Evolutionary conservation across 1,140 invertebrate species (phyloP), one percentile per base, ranked within the genome.

Genomic region (Saccostrea glomerata): DNA sequence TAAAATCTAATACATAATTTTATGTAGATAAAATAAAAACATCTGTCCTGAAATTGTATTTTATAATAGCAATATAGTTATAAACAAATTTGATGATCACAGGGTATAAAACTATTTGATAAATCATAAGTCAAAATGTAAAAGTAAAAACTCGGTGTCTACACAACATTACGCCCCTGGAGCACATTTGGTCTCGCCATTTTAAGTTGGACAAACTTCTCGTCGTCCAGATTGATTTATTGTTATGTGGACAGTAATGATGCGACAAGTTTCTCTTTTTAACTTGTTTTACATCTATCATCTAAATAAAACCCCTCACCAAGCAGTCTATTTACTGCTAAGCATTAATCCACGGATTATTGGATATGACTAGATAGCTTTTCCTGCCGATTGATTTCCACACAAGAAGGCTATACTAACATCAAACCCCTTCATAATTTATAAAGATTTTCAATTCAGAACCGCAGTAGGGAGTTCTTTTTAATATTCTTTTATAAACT

Each of bases 401-500:
- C 70, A 77, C 30, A 77, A 77, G 23, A 77, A 11, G 15, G 13
- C 70, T 77, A 77, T 36, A 77, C 70, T 25, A 77, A 77, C 70
- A 77, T 77, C 70, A 77, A 77, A 84, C 82, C 54, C 82, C 82
- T 55, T 55, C 40, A 56, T 84, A 84, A 84, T 84, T 84, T 84
- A 84, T 84, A 84, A 84, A 84, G 54, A 84, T 55, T 84, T 84
- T 56, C 54, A 84, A 54, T 84, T 55, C 82, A 54, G 40, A 20
- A 20, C 20, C 82, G 17, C 82, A 54, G 82, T 40, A 40, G 40
- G 82, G 54, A 84, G 54, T n/a, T 55, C 36, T n/a, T 23, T 54
- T 84, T 55, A 84, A 84, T 84, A 84, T 84, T 84, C 82, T 84
- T 84, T 84, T 84, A 84, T 84, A 84, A 84, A 84, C 82, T 84